Percentiles rank a stretch among this genome's conserved stretches.
These are phyloP conservation scores for Drosophila greeni DNA, from an alignment of 2,888 invertebrate species.

Conservation along the genomic window DNA sequence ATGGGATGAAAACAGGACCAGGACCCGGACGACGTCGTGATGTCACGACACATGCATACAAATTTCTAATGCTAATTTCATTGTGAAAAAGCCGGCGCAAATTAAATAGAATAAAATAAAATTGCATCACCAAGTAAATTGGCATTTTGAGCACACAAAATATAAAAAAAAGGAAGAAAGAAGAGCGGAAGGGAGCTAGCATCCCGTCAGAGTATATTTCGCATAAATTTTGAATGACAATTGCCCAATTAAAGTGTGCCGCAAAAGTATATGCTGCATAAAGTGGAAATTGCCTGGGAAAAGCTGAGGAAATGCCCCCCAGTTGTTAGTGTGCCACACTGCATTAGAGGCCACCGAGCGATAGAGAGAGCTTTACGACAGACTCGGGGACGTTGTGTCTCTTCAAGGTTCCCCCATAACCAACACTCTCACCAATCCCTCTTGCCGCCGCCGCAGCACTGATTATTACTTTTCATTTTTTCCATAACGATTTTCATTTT, in stretches of 20 bases:
- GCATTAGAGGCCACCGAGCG: constrained; percentile 29
- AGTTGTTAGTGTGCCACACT: constrained; percentile 27
- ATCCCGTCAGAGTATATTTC: constrained; percentile 8
- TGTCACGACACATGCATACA: constrained; percentile 55
- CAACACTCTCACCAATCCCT: constrained; percentile 2
- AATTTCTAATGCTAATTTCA: constrained; percentile 71
- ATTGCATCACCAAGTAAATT: constrained; percentile 53
- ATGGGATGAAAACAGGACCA: constrained; percentile 27
- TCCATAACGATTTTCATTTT: constrained; percentile 57
- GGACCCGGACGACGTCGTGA: constrained; percentile 20
- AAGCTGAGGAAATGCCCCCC: constrained; percentile 18
- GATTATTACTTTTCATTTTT: constrained; percentile 71
- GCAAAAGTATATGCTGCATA: constrained; percentile 65
- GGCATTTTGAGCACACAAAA: constrained; percentile 43
- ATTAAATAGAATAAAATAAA: constrained; percentile 51
- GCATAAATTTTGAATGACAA: constrained; percentile 68
- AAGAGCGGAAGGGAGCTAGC: constrained; percentile 6
- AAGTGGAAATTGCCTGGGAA: constrained; percentile 50
- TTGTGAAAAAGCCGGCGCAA: constrained; percentile 41
- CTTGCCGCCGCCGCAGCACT: constrained; percentile 20
- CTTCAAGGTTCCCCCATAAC: constrained; percentile 14
- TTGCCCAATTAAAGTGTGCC: constrained; percentile 67
- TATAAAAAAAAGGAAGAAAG: constrained; percentile 15
- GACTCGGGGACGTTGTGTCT: constrained; percentile 9
- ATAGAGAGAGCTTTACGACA: constrained; percentile 16